Percentiles rank a stretch among this genome's conserved stretches.
Conservation (phyloP, 2,113 vertebrate genomes). For the Centropus bengalensis region DNA sequence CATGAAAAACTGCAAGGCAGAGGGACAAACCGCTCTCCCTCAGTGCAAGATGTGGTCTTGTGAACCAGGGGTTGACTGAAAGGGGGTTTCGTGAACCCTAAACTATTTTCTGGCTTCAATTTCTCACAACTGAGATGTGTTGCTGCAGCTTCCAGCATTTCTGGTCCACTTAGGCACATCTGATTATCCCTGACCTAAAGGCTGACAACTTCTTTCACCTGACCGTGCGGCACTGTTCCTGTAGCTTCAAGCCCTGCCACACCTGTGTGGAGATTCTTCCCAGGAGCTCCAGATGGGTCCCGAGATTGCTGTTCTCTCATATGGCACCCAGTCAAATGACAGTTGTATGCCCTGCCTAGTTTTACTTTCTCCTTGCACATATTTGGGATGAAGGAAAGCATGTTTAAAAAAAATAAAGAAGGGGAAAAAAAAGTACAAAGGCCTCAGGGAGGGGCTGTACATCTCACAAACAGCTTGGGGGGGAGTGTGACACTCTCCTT, state of each 20-base stretch:
- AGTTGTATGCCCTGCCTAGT: not conserved
- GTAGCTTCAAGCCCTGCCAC: not conserved
- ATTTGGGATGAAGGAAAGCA: not conserved
- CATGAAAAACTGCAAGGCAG: not conserved
- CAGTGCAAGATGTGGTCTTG: not conserved
- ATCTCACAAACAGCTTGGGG: not conserved
- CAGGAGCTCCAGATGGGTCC: not conserved
- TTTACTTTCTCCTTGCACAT: not conserved
- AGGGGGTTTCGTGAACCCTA: not conserved
- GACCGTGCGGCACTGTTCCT: not conserved
- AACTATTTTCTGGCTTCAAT: not conserved
- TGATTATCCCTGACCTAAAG: not conserved
- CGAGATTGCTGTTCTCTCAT: not conserved
- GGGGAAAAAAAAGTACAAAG: not conserved
- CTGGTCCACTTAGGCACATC: not conserved
- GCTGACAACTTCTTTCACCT: rapidly evolving
- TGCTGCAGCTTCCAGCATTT: not conserved
- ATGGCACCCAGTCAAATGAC: not conserved
- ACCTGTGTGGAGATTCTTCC: not conserved
- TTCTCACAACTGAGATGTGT: not conserved
- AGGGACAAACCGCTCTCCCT: not conserved
- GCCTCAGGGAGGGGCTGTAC: not conserved
- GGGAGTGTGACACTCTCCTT: not conserved
- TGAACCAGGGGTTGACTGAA: not conserved
- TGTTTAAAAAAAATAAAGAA: not conserved